phyloP scores from a whole-genome alignment of 2,113 vertebrate species.

The Caranx ignobilis region DNA sequence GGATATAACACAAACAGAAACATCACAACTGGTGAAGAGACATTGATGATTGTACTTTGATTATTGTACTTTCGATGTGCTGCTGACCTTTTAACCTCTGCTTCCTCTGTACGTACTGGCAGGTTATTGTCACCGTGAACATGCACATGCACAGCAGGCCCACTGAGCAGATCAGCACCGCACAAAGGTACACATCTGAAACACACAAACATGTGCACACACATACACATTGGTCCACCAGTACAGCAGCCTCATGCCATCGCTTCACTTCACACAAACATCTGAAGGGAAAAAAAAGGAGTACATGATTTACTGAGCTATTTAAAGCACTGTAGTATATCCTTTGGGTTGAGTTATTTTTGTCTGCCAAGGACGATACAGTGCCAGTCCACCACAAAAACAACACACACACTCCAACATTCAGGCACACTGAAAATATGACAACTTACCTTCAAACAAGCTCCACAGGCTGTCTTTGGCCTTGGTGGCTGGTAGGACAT shows the following conservation, averaged over 20 bases:
- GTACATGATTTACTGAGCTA: slow-evolving; percentile 44
- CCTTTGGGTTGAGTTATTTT: slow-evolving; percentile 60
- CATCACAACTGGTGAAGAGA: background rate
- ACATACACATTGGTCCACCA: slow-evolving; percentile 22
- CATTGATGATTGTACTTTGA: too few relatives aligned
- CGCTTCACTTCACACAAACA: slow-evolving; percentile 31
- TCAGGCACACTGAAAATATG: slow-evolving; percentile 44
- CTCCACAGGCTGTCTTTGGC: slow-evolving; percentile 83
- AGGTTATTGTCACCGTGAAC: slow-evolving; percentile 90
- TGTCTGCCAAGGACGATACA: slow-evolving; percentile 29
- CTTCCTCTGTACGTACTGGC: slow-evolving; percentile 91
- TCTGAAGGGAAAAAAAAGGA: background rate
- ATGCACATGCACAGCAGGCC: slow-evolving; percentile 94
- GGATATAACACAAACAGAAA: slow-evolving; percentile 19
- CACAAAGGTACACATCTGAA: slow-evolving; percentile 93
- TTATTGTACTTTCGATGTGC: background rate
- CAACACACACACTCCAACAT: slow-evolving; percentile 14
- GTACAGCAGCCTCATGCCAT: background rate
- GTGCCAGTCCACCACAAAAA: slow-evolving; percentile 36
- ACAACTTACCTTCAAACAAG: slow-evolving; percentile 84
- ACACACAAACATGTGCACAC: slow-evolving; percentile 52
- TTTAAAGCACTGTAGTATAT: slow-evolving; percentile 45
- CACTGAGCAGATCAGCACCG: slow-evolving; percentile 91
- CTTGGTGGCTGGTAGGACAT: slow-evolving; percentile 73
- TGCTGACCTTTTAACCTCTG: slow-evolving; percentile 89